phyloP scores from a whole-genome alignment of 2,888 invertebrate species.

The Chymomyza amoena region DNA sequence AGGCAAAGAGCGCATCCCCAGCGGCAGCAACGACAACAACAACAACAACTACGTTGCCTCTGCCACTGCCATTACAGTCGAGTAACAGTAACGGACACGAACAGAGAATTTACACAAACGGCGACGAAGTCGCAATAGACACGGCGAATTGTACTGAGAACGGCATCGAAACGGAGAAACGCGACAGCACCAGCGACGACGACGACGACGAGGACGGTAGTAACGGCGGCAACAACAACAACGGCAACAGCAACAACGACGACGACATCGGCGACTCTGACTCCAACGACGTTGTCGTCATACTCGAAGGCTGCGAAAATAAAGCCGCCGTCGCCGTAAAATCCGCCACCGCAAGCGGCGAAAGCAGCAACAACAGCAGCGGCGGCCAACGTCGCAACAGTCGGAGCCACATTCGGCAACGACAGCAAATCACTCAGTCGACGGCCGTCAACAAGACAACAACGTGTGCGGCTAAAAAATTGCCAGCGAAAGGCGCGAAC shows the following conservation, averaged over 20 bases:
- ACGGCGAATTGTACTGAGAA: slow-evolving; percentile 62
- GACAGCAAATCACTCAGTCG: slow-evolving; percentile 75
- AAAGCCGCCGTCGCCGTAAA: slow-evolving; percentile 5
- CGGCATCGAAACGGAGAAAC: slow-evolving; percentile 48
- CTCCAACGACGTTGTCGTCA: slow-evolving; percentile 56
- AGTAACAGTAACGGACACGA: slow-evolving; percentile 48
- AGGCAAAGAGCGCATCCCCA: slow-evolving; percentile 28
- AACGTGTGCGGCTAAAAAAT: slow-evolving; percentile 73
- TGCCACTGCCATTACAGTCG: slow-evolving; percentile 42
- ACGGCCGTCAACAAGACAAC: slow-evolving; percentile 77
- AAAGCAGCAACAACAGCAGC: slow-evolving; percentile 37
- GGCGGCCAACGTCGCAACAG: slow-evolving; percentile 17
- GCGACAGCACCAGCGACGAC: slow-evolving; percentile 47
- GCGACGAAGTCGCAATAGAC: slow-evolving; percentile 23
- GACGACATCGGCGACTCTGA: slow-evolving; percentile 31
- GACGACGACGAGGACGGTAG: slow-evolving; percentile 23
- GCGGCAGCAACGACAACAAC: neutral
- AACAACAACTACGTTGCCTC: neutral
- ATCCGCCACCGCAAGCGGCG: slow-evolving; percentile 26
- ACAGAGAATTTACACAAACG: slow-evolving; percentile 26
- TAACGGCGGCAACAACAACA: slow-evolving; percentile 16
- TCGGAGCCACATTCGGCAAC: slow-evolving; percentile 53
- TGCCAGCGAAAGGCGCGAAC: slow-evolving; percentile 14
- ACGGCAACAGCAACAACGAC: slow-evolving; percentile 31
- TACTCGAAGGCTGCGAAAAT: slow-evolving; percentile 57